These are phyloP conservation scores for Eilema caniola DNA, from an alignment of 2,888 invertebrate genomes.

Conservation along the genomic window DNA sequence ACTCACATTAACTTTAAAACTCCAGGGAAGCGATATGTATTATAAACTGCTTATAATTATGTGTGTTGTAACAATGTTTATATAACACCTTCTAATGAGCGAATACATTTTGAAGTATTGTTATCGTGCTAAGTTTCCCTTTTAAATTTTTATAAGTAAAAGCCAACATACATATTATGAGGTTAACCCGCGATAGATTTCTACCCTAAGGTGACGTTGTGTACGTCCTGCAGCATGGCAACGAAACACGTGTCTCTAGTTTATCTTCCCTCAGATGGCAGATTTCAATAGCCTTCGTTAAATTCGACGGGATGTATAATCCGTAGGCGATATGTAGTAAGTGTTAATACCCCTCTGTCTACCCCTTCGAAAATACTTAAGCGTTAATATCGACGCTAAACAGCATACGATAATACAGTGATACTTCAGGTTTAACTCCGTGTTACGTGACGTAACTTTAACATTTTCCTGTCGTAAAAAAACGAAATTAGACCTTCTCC, in stretches of 20 bases:
- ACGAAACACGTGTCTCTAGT: not conserved
- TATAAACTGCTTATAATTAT: not conserved
- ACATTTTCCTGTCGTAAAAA: not conserved
- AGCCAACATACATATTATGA: not conserved
- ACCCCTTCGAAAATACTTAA: not conserved
- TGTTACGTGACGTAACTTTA: slow-evolving; percentile 32
- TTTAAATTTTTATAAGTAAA: not conserved
- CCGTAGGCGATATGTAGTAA: not conserved
- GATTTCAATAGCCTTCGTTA: no score
- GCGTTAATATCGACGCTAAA: slow-evolving; percentile 10
- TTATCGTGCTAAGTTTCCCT: not conserved
- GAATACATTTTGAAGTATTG: slow-evolving; percentile 4
- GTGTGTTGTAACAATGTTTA: slow-evolving; percentile 1
- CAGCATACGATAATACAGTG: not conserved
- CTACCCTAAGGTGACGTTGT: not conserved
- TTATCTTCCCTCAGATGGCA: not conserved
- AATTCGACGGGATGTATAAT: no score
- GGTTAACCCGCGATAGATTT: not conserved
- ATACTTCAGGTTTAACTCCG: slow-evolving; percentile 42
- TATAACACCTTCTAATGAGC: slow-evolving; percentile 4
- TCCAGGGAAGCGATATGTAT: not conserved
- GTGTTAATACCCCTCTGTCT: not conserved
- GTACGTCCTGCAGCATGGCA: not conserved
- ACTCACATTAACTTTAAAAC: slow-evolving; percentile 1
- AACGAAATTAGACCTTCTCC: slow-evolving; percentile 11